Conservation (phyloP, 2,888 invertebrate genomes). For the Rotaria macrura region DNA sequence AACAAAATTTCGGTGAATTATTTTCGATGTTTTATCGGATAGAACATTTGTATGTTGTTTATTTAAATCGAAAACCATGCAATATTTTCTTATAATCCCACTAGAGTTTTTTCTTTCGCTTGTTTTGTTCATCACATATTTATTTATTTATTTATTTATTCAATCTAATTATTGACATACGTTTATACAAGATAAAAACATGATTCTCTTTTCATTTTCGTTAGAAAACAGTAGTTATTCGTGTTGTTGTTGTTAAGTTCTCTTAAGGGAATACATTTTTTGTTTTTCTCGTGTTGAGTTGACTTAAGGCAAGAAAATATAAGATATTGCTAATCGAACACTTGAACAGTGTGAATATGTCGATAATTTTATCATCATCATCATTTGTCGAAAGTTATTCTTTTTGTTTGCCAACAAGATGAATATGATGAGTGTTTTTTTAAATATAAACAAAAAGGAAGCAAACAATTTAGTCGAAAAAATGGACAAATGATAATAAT, state of each 20-base stretch:
- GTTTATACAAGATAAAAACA: not conserved
- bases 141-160: not conserved
- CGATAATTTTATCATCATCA: not conserved
- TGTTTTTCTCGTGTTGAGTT: not conserved
- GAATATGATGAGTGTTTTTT: not conserved
- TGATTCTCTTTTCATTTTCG: not conserved
- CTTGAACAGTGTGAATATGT: conserved; percentile 5
- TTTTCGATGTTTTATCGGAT: not conserved
- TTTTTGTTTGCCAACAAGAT: not conserved
- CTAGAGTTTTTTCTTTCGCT: too few species aligned
- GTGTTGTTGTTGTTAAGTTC: not conserved
- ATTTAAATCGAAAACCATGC: not conserved
- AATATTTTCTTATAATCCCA: not conserved
- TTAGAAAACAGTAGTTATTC: conserved; percentile 7
- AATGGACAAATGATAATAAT: not conserved
- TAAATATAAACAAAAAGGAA: not conserved
- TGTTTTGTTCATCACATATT: not conserved
- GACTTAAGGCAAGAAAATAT: not conserved
- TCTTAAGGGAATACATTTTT: not conserved
- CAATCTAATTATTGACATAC: not conserved
- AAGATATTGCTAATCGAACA: not conserved
- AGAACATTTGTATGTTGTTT: not conserved
- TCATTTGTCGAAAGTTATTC: not conserved
- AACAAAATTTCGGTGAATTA: not conserved
- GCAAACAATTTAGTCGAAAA: not conserved